Evolutionary conservation across 1,140 invertebrate species (phyloP).

Genomic region (Lethrus apterus): DNA sequence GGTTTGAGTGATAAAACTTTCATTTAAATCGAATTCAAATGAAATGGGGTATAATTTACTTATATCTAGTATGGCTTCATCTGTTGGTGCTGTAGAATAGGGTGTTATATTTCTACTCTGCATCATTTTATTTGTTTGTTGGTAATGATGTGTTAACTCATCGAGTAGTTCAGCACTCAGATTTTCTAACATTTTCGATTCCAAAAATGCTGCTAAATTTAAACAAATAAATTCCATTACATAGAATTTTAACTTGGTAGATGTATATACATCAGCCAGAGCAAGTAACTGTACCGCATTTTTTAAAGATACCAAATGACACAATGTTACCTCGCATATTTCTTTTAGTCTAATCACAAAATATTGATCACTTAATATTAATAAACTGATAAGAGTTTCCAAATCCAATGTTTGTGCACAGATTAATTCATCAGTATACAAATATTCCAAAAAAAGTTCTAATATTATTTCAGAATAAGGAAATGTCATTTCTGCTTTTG

Average conservation of each 20-base stretch:
- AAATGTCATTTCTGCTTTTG: slow-evolving; percentile 23
- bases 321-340: slow-evolving; percentile 57
- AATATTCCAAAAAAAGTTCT: slow-evolving; percentile 54
- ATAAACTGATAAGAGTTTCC: slow-evolving; percentile 55
- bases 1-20: slow-evolving; percentile 31
- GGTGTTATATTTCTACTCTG: slow-evolving; percentile 54
- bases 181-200: slow-evolving; percentile 52
- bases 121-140: slow-evolving; percentile 43
- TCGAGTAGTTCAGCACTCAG: slow-evolving; percentile 50
- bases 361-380: slow-evolving; percentile 63
- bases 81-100: slow-evolving; percentile 48
- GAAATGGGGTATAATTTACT: slow-evolving; percentile 42
- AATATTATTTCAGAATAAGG: slow-evolving; percentile 40
- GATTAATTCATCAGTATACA: slow-evolving; percentile 58
- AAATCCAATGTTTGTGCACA: slow-evolving; percentile 49
- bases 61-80: slow-evolving; percentile 47
- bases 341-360: slow-evolving; percentile 57
- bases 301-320: slow-evolving; percentile 54
- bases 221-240: slow-evolving; percentile 64
- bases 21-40: slow-evolving; percentile 25
- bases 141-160: slow-evolving; percentile 56
- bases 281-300: slow-evolving; percentile 62
- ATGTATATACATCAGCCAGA: slow-evolving; percentile 60
- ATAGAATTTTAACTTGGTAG: slow-evolving; percentile 54
- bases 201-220: slow-evolving; percentile 60